Percentiles rank a stretch among this genome's conserved stretches.
phyloP scores from a whole-genome alignment of 1,140 invertebrate species.

The Pantala flavescens region DNA sequence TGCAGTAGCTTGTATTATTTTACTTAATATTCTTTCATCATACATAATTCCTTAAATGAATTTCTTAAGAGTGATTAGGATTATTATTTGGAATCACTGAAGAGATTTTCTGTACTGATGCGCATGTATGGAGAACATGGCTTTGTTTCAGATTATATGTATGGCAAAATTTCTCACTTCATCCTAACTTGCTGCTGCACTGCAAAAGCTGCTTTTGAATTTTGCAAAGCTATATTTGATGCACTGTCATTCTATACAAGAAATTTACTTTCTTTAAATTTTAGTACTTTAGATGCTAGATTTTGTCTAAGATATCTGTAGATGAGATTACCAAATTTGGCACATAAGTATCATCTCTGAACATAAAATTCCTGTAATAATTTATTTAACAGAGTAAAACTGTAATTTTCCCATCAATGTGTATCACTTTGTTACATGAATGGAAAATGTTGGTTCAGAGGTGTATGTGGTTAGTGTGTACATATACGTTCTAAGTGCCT shows the following conservation, averaged over 20 bases:
- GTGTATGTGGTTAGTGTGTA: constrained; percentile 5
- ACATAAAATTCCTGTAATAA: not conserved
- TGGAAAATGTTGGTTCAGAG: constrained; percentile 5
- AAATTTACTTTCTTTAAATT: too few species aligned
- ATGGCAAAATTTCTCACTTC: not conserved
- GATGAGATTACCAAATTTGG: not conserved
- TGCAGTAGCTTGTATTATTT: not conserved
- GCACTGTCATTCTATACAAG: not conserved
- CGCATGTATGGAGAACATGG: not conserved
- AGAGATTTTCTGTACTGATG: too few species aligned
- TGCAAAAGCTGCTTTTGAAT: not conserved
- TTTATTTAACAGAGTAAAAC: not conserved
- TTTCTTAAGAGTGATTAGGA: not conserved
- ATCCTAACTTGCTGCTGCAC: not conserved
- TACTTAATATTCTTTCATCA: not conserved
- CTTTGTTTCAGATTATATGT: not conserved
- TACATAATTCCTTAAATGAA: not conserved
- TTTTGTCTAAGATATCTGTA: not conserved
- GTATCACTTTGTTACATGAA: not conserved
- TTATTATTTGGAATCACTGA: too few species aligned
- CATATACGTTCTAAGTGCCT: not conserved
- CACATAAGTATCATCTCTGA: not conserved
- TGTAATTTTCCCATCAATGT: not conserved
- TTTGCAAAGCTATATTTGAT: not conserved
- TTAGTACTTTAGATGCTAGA: too few species aligned